phyloP scores from a whole-genome alignment of 2,113 vertebrate genomes.

The Entomyzon cyanotis region DNA sequence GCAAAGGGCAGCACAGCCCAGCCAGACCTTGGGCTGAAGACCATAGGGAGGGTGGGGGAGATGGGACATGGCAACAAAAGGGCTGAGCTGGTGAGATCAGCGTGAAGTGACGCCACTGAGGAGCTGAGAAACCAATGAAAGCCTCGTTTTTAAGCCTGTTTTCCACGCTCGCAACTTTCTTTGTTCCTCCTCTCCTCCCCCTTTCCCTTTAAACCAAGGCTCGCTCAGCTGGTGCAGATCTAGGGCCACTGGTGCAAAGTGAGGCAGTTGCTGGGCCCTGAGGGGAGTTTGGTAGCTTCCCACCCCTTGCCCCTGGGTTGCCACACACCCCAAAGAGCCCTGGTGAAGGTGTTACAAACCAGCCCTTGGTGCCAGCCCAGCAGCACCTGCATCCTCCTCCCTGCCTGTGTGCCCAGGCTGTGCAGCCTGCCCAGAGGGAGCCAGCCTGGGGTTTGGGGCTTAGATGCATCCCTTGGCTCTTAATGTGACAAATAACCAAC shows the following conservation, averaged over 20 bases:
- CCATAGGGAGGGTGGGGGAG: accelerated
- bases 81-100: not conserved
- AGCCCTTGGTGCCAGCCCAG: not conserved
- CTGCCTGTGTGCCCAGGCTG: not conserved
- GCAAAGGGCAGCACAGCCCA: not conserved
- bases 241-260: not conserved
- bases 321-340: not conserved
- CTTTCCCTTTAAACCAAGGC: not conserved
- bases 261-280: accelerated
- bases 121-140: not conserved
- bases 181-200: not conserved
- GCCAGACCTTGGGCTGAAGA: not conserved
- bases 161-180: not conserved
- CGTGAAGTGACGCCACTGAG: not conserved
- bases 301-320: not conserved
- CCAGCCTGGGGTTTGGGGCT: not conserved
- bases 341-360: not conserved
- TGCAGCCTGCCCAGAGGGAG: not conserved
- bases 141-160: not conserved
- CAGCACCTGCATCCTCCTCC: not conserved
- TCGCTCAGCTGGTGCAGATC: not conserved
- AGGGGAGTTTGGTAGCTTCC: not conserved
- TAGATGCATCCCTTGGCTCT: not conserved
- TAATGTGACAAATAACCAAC: not conserved
- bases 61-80: not conserved